These are phyloP conservation scores for Allacma fusca DNA, from an alignment of 2,888 invertebrate genomes.

Conservation along the genomic window DNA sequence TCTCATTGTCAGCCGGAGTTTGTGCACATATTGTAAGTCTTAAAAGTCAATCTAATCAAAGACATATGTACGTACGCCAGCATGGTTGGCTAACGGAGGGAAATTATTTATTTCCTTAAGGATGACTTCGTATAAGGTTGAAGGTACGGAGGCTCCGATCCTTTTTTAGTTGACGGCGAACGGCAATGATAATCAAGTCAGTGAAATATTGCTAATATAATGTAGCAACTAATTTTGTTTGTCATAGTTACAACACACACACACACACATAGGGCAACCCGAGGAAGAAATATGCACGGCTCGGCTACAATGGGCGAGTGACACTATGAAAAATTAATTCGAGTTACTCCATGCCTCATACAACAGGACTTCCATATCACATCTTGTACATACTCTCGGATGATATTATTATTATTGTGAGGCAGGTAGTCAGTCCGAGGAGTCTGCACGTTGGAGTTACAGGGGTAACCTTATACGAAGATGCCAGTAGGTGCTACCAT, in stretches of 20 bases:
- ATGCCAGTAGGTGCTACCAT: too few species aligned
- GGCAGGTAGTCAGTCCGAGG: too few species aligned
- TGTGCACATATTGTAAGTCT: too few species aligned
- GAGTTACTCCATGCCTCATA: not conserved
- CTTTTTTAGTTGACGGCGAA: slow-evolving; percentile 34
- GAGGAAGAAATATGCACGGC: not conserved
- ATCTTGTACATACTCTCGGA: too few species aligned
- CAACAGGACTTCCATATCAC: too few species aligned
- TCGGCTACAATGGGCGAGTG: not conserved
- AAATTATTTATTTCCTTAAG: slow-evolving; percentile 22
- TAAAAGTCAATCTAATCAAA: too few species aligned
- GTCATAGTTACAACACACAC: slow-evolving; percentile 18
- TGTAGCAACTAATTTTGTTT: slow-evolving; percentile 37
- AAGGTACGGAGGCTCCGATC: slow-evolving; percentile 20
- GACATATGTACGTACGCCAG: too few species aligned
- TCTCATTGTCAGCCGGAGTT: too few species aligned
- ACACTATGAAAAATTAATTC: slow-evolving; percentile 20
- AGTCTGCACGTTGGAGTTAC: too few species aligned
- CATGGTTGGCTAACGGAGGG: too few species aligned
- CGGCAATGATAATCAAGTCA: slow-evolving; percentile 34
- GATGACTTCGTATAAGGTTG: slow-evolving; percentile 4
- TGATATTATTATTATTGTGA: too few species aligned
- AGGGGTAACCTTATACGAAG: too few species aligned
- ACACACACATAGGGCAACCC: not conserved
- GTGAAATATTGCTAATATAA: slow-evolving; percentile 37